Evolutionary conservation across 2,888 invertebrate species (phyloP), one percentile per base, ranked within the genome.

Genomic region (Apamea sordens): DNA sequence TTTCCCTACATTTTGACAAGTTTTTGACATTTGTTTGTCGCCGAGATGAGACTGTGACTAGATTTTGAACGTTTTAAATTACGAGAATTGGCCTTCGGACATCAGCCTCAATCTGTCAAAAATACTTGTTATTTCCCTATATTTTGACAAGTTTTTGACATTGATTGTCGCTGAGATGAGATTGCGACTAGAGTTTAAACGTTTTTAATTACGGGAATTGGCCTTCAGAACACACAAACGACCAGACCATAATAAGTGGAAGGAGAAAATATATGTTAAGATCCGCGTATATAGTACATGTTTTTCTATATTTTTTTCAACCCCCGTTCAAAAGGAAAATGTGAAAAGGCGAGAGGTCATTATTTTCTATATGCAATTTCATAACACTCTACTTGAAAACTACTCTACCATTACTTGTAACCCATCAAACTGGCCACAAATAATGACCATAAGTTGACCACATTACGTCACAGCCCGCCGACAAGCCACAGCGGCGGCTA

Each of bases 401-500:
- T 53, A 47, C 28, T 47, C 32, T 67, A 70, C 15, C 41, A 53
- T 76, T 73, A 68, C 24, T 72, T 65, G 13, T 47, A 15, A 28
- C 1, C 41, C 75, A 80, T 83, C 44, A 76, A 76, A 76, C 63
- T 61, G 36, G 41, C 59, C 32, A 76, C 61, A 65, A 71, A 84
- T 82, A 83, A 82, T 84, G 82, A 85, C 85, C 88, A 86, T 82
- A 82, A 86, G 70, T 79, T 86, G 89, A 88, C 86, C 88, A 80
- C 73, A 59, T 73, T 74, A 82, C 79, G 81, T 85, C 84, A 73
- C 74, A 71, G 67, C 71, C 24, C 76, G 79, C 75, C 85, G 77
- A 88, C 86, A 84, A 79, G 84, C 81, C 76, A 89, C 83, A 71
- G 75, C 76, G 78, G 82, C 76, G 86, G 92, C 94, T 96, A 96